A percentile compares a stretch with the other conserved stretches of the same genome.
Evolutionary conservation across 2,888 invertebrate genomes (phyloP).

Genomic region (Heliothis peltigera): DNA sequence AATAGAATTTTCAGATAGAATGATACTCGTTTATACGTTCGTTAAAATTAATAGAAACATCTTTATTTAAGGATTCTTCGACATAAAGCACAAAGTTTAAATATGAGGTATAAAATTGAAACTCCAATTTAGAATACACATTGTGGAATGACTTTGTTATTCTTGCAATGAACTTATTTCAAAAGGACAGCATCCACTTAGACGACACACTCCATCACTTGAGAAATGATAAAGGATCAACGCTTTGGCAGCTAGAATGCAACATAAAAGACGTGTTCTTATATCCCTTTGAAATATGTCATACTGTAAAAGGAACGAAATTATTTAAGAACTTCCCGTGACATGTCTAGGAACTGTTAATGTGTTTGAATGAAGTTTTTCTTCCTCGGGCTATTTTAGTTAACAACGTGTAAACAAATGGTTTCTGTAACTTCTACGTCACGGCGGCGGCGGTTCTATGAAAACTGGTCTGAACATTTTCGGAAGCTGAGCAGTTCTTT

Average conservation of each 20-base stretch:
- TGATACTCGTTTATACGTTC: too few relatives aligned
- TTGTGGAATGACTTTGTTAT: conserved; percentile 30
- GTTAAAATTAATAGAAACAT: too few relatives aligned
- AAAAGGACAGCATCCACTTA: conserved; percentile 37
- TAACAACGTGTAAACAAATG: conserved; percentile 56
- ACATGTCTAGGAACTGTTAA: conserved; percentile 58
- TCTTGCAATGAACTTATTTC: conserved; percentile 36
- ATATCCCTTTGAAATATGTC: conserved; percentile 50
- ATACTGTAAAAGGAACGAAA: conserved; percentile 59
- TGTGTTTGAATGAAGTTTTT: conserved; percentile 58
- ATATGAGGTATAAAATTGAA: conserved; percentile 4
- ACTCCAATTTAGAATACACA: conserved; percentile 5
- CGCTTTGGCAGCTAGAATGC: conserved; percentile 46
- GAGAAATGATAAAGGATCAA: conserved; percentile 50
- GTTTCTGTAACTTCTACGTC: conserved; percentile 49
- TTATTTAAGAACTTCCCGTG: conserved; percentile 57
- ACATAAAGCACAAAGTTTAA: too few relatives aligned
- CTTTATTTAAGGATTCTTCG: not conserved
- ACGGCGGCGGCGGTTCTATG: conserved; percentile 29
- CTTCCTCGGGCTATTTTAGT: conserved; percentile 57
- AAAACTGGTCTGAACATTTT: conserved; percentile 32
- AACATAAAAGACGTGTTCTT: conserved; percentile 48
- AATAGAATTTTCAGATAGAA: too few relatives aligned
- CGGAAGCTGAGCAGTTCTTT: conserved; percentile 30
- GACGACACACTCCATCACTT: conserved; percentile 40